Evolutionary conservation across 2,888 invertebrate species (phyloP).

Genomic region (Troides oblongomaculatus): DNA sequence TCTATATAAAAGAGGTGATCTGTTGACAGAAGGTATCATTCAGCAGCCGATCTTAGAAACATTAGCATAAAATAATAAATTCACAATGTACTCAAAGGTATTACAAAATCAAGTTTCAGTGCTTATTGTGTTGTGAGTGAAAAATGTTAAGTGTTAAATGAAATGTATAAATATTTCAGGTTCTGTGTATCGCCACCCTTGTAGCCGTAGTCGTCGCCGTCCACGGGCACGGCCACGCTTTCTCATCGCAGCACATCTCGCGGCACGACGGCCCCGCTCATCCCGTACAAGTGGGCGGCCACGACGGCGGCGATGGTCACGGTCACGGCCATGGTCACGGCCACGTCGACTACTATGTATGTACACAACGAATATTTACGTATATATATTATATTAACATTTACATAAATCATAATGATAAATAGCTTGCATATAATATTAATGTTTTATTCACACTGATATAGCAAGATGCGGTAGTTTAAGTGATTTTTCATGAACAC

Average conservation of each 20-base stretch:
- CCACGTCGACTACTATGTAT: slow-evolving; percentile 42
- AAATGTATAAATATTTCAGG: slow-evolving; percentile 29
- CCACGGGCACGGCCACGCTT: slow-evolving; percentile 45
- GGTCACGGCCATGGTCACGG: slow-evolving; percentile 43
- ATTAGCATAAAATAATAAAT: slow-evolving; percentile 46
- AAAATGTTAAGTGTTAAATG: neutral
- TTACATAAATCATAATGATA: neutral
- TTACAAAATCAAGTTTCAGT: slow-evolving; percentile 17
- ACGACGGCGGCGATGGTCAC: slow-evolving; percentile 47
- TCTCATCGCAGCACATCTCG: slow-evolving; percentile 62
- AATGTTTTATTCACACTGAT: neutral
- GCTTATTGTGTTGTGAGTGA: slow-evolving; percentile 37
- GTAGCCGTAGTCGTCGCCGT: slow-evolving; percentile 42
- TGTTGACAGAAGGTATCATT: slow-evolving; percentile 61
- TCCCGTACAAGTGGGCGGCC: slow-evolving; percentile 46
- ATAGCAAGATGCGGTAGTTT: neutral
- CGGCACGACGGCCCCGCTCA: slow-evolving; percentile 58
- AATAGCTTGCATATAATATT: neutral
- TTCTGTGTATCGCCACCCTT: slow-evolving; percentile 46
- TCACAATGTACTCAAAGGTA: slow-evolving; percentile 69
- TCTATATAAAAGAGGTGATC: slow-evolving; percentile 68
- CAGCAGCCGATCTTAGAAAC: slow-evolving; percentile 45
- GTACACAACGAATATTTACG: slow-evolving; percentile 17
- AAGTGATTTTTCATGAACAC: neutral
- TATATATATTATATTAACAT: neutral